Evolutionary conservation across 2,797 vertebrate genomes (phyloP).

Genomic region (Clarias laeviceps): DNA sequence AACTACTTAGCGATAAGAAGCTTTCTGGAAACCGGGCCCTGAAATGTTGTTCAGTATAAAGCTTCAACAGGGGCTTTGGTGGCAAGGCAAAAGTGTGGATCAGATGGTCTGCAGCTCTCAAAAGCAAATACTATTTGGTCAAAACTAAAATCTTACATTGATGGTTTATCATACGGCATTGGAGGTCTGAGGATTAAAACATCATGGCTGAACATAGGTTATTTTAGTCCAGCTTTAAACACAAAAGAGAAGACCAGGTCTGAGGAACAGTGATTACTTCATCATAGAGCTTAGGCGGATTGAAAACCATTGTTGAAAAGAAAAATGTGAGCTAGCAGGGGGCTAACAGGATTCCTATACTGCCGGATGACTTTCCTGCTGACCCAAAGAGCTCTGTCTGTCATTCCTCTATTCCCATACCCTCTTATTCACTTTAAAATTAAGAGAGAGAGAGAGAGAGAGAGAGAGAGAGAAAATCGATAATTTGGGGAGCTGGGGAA

Average conservation of each 20-base stretch:
- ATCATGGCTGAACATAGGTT: background rate
- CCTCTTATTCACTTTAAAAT: constrained; percentile 23
- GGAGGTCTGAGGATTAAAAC: background rate
- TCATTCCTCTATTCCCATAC: constrained; percentile 1
- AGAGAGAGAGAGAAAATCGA: constrained; percentile 45
- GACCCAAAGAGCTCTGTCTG: background rate
- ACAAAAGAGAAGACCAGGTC: background rate
- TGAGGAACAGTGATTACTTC: background rate
- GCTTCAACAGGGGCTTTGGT: no score
- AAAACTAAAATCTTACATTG: background rate
- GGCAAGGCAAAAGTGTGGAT: no score
- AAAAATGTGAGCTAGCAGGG: background rate
- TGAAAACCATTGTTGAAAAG: background rate
- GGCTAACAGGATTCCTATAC: constrained; percentile 2
- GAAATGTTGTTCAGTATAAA: no score
- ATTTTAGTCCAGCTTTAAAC: background rate
- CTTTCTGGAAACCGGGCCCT: no score
- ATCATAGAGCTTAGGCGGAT: background rate
- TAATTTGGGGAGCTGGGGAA: constrained; percentile 7
- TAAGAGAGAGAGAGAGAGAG: constrained; percentile 42
- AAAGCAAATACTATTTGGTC: background rate
- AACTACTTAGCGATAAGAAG: no score
- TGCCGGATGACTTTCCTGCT: background rate
- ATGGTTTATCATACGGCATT: background rate
- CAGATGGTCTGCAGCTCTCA: no score